Percentiles rank a stretch among this genome's conserved stretches.
Evolutionary conservation across 1,140 invertebrate species (phyloP).

Genomic region (Ridgeia piscesae): DNA sequence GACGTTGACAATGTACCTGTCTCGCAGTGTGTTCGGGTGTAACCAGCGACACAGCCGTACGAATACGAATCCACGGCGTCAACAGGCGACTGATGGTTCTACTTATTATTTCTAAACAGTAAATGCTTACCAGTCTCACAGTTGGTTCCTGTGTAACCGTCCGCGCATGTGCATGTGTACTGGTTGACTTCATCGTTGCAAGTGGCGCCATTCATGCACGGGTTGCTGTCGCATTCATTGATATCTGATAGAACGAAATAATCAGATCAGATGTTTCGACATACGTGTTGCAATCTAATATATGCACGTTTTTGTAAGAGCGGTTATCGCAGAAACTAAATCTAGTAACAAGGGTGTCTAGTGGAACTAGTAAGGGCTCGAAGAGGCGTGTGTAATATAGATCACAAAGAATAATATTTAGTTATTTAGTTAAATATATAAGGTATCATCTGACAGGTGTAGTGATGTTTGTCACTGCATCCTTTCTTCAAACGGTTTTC

Average conservation of each 20-base stretch:
- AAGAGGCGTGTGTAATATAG: neutral
- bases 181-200: neutral
- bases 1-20: too few relatives aligned
- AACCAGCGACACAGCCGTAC: too few relatives aligned
- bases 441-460: neutral
- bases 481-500: neutral
- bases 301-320: neutral
- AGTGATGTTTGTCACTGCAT: neutral
- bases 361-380: neutral
- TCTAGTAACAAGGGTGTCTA: neutral
- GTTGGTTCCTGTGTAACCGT: neutral
- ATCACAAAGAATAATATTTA: neutral
- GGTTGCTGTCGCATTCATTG: neutral
- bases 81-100: too few relatives aligned
- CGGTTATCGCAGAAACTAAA: neutral
- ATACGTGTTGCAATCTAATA: neutral
- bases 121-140: neutral
- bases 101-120: neutral
- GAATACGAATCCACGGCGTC: too few relatives aligned
- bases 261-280: neutral
- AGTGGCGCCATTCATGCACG: neutral
- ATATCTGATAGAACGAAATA: neutral
- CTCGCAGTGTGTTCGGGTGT: too few relatives aligned
- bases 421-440: neutral
- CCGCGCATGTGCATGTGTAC: neutral